Percentiles rank a stretch among this genome's conserved stretches.
phyloP scores from a whole-genome alignment of 2,888 invertebrate species.

The Punctoribates punctum region DNA sequence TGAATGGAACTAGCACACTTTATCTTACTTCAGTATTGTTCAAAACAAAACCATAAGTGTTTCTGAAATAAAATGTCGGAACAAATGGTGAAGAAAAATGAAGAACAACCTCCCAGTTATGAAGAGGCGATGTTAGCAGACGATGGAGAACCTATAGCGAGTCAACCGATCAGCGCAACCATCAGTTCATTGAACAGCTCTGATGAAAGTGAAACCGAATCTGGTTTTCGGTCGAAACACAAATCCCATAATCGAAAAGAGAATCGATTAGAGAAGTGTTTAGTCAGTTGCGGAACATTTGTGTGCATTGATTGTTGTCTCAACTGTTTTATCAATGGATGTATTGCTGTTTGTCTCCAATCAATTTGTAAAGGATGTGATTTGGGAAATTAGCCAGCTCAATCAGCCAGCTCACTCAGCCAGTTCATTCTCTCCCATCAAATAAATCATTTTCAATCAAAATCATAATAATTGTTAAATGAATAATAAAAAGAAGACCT shows the following conservation, averaged over 20 bases:
- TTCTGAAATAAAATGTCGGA: neutral
- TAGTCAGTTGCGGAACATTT: neutral
- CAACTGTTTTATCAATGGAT: neutral
- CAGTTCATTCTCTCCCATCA: too few species aligned
- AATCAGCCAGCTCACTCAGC: too few species aligned
- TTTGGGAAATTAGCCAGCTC: too few species aligned
- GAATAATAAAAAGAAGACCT: too few species aligned
- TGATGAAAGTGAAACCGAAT: neutral
- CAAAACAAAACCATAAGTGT: too few species aligned
- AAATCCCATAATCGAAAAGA: neutral
- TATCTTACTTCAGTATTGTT: too few species aligned
- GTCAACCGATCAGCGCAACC: neutral
- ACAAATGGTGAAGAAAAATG: neutral
- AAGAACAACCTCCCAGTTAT: neutral
- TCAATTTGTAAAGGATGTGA: neutral
- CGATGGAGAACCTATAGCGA: neutral
- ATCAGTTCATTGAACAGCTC: neutral
- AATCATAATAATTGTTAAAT: too few species aligned
- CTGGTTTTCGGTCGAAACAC: neutral
- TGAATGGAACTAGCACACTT: too few species aligned
- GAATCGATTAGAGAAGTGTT: neutral
- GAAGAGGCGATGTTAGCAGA: neutral
- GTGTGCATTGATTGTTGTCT: neutral
- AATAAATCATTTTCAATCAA: too few species aligned
- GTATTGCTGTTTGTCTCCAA: neutral